A percentile compares a stretch with the other conserved stretches of the same genome.
Evolutionary conservation across 2,888 invertebrate genomes (phyloP).

Genomic region (Chirona hameri): DNA sequence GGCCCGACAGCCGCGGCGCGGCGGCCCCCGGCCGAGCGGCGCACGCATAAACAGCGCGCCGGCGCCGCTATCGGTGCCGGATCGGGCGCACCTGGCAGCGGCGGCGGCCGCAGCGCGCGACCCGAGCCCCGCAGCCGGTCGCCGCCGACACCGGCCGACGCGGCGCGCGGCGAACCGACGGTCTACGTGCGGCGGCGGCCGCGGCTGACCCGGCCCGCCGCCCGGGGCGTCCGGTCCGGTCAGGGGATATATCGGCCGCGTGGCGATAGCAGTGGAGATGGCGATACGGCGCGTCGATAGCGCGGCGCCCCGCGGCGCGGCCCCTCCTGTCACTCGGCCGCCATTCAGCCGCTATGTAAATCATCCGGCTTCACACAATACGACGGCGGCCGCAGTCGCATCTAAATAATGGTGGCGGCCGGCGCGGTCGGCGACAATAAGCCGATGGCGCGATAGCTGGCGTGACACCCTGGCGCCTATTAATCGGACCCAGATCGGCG

Average conservation of each 20-base stretch:
- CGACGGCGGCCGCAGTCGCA: background rate
- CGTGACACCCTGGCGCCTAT: conserved; percentile 26
- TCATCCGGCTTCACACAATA: conserved; percentile 25
- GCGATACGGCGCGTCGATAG: background rate
- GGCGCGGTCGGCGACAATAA: conserved; percentile 13
- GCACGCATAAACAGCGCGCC: conserved; percentile 14
- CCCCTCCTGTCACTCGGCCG: conserved; percentile 13
- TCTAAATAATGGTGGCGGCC: conserved; percentile 22
- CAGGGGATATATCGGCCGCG: background rate
- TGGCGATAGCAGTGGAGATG: conserved; percentile 2
- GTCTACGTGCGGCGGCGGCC: background rate
- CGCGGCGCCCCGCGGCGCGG: conserved; percentile 24
- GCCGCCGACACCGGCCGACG: conserved; percentile 1
- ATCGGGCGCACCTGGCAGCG: conserved; percentile 1
- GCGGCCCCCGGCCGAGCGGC: background rate
- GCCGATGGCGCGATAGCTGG: background rate
- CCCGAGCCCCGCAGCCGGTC: background rate
- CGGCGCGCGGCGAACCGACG: background rate
- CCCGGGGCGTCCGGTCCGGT: background rate
- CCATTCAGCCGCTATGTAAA: conserved; percentile 23
- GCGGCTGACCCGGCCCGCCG: background rate
- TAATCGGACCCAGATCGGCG: background rate
- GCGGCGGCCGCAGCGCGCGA: background rate
- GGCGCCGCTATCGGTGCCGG: background rate
- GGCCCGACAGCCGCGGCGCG: background rate